Base-by-base conservation (phyloP, 37 sponge, comb jelly and placozoan species). In the Ephydatia muelleri region DNA sequence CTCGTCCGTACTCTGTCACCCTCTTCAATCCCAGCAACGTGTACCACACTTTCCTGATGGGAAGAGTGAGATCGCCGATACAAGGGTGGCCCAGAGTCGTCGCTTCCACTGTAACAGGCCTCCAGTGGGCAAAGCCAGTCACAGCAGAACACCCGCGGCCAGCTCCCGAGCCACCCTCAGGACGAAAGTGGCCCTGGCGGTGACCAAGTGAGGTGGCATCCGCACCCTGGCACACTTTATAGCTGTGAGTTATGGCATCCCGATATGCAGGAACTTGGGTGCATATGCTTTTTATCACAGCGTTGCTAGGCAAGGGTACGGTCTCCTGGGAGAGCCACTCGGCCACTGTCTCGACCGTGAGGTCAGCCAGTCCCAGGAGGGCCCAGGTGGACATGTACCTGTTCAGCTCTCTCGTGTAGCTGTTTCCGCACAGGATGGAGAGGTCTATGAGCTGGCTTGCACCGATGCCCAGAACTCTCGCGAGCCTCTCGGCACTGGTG, bases 391-490 rank as follows among this genome's bases (percentile, higher is more conserved):
- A 25, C 23, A 79, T 49, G 66, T n/a, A 33, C n/a, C 6, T 38
- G 47, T 85, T 85, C 29, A 89, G 57, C 25, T 49, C 47, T 33
- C 68, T 73, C 23, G 87, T 86, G 72, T 73, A 79, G 38, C 82
- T 80, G 68, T 83, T 91, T 37, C 87, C 91, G 86, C 83, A 87
- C 14, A 91, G 87, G 9, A 86, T 35, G 25, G 91, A 88, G 16
- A 90, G 67, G 28, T 84, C 91, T 37, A 78, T 38, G 12, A 94
- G 38, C 31, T 87, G 88, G 0, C 47, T 49, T 33, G 26, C 80
- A 5, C 47, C 16, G 2, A 90, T 37, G 0, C 28, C 71, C 23
- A 94, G 73, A 31, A 49, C 29, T 9, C 33, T 32, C 5, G 88
- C 79, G 0, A 94, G 70, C 40, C 28, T 32, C 12, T 48, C 49